phyloP scores from a whole-genome alignment of 2,113 vertebrate species.

The Myotis davidii region DNA sequence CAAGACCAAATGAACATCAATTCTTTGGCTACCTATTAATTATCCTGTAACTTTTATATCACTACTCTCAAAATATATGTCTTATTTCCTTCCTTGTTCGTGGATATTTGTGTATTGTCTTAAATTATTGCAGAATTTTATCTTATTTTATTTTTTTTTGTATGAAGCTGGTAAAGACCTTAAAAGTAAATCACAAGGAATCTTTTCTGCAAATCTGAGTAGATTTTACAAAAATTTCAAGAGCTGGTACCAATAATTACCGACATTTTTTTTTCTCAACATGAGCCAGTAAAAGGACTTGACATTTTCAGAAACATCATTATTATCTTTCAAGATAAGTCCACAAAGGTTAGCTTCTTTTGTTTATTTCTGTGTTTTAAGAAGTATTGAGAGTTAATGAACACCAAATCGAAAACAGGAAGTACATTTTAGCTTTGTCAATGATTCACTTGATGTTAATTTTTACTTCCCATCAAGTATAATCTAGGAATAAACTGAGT shows the following conservation, averaged over 20 bases:
- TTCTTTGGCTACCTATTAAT: neutral
- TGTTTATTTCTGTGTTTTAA: conserved; percentile 23
- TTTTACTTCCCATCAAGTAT: conserved; percentile 18
- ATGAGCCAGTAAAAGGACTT: neutral
- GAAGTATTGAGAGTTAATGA: conserved; percentile 11
- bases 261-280: neutral
- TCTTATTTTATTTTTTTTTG: neutral
- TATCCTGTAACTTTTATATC: neutral
- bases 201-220: neutral
- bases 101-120: neutral
- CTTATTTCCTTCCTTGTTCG: neutral
- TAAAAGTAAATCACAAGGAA: neutral
- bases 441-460: conserved; percentile 27
- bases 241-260: neutral
- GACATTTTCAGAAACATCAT: conserved; percentile 30
- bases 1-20: neutral
- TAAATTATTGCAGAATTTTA: neutral
- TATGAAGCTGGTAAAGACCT: neutral
- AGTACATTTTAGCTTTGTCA: conserved; percentile 24
- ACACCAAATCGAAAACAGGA: neutral
- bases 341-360: neutral
- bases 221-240: neutral
- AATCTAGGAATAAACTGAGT: neutral
- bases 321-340: conserved; percentile 7
- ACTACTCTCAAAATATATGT: neutral